Conservation (phyloP, 2,888 invertebrate species). For the Drosophila buzzatii region DNA sequence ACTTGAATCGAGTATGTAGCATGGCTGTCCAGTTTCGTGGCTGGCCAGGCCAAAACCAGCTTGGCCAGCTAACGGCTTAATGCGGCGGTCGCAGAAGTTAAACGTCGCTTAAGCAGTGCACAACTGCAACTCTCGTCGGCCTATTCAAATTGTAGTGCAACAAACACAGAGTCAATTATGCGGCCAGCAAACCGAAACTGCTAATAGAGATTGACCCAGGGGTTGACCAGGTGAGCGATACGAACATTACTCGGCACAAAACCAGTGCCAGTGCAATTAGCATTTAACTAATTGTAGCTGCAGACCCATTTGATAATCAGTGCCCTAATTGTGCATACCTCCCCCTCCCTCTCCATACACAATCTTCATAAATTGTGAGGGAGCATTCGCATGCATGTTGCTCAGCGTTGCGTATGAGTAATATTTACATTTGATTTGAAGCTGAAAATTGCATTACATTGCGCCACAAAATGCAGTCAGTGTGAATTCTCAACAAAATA, state of each 20-base stretch:
- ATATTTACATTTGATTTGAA: constrained; percentile 59
- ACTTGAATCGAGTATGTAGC: constrained; percentile 39
- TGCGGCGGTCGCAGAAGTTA: constrained; percentile 64
- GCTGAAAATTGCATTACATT: constrained; percentile 67
- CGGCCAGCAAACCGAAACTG: not conserved
- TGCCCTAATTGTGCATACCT: constrained; percentile 44
- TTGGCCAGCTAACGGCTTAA: constrained; percentile 48
- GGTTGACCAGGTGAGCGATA: constrained; percentile 23
- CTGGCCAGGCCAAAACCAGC: constrained; percentile 61
- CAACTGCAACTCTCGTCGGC: constrained; percentile 38
- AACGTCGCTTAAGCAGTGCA: constrained; percentile 71
- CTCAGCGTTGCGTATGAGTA: constrained; percentile 67
- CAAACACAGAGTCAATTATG: constrained; percentile 17
- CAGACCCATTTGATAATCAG: constrained; percentile 46
- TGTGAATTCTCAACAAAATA: constrained; percentile 15
- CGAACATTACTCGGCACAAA: constrained; percentile 6
- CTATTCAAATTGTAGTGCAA: constrained; percentile 36
- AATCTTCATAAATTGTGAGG: not conserved
- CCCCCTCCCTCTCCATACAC: not conserved
- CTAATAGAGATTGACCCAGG: constrained; percentile 18
- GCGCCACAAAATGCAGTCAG: constrained; percentile 38
- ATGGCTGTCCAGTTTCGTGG: constrained; percentile 53
- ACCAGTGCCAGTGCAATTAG: constrained; percentile 41
- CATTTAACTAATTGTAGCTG: constrained; percentile 52
- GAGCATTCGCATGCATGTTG: constrained; percentile 32